A percentile compares a stretch with the other conserved stretches of the same genome.
These are phyloP conservation scores for Chorisops tibialis DNA, from an alignment of 2,888 invertebrate genomes.

Conservation along the genomic window DNA sequence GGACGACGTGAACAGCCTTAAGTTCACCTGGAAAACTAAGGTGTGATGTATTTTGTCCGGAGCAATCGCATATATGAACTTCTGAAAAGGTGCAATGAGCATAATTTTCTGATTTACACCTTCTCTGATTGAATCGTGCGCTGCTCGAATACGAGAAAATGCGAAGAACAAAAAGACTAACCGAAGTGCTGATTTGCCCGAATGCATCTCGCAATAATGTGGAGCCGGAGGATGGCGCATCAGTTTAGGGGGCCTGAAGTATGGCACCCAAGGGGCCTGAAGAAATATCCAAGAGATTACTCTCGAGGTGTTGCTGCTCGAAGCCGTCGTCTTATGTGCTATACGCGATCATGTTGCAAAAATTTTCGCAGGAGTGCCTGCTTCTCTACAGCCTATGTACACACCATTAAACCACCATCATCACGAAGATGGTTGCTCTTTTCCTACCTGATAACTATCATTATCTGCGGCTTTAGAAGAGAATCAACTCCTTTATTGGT, in stretches of 20 bases:
- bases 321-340: background rate
- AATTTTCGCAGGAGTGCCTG: constrained; percentile 12
- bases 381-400: constrained; percentile 17
- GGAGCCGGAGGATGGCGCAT: background rate
- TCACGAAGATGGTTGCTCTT: constrained; percentile 23
- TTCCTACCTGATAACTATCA: constrained; percentile 21
- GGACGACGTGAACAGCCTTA: constrained; percentile 1
- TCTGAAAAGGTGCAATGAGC: constrained; percentile 22
- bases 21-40: constrained; percentile 6
- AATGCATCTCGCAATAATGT: background rate
- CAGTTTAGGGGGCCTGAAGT: background rate
- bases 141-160: constrained; percentile 6
- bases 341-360: constrained; percentile 14
- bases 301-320: constrained; percentile 7
- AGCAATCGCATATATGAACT: background rate
- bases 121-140: constrained; percentile 25
- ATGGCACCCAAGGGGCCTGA: too few relatives aligned
- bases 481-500: constrained; percentile 26
- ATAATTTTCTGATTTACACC: constrained; percentile 29
- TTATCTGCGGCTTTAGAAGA: constrained; percentile 22
- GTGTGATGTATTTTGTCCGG: background rate
- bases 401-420: constrained; percentile 23
- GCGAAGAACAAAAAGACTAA: background rate
- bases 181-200: background rate
- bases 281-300: background rate